Percentiles rank a stretch among this genome's conserved stretches.
These are phyloP conservation scores for Mizuhopecten yessoensis DNA, from an alignment of 1,140 invertebrate genomes.

Conservation along the genomic window DNA sequence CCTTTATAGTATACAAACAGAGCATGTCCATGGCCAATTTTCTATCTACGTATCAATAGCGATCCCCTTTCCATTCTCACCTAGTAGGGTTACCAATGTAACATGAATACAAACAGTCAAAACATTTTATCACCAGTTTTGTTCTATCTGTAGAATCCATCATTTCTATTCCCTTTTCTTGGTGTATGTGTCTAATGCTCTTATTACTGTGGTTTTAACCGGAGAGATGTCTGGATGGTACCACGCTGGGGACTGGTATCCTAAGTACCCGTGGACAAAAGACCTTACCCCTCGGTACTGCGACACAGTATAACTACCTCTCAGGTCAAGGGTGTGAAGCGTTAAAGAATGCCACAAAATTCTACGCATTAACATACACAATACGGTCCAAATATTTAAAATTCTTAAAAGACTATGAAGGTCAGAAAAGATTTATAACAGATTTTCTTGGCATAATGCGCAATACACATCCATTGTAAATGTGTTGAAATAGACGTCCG, in stretches of 20 bases:
- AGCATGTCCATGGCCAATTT: not conserved
- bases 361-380: not conserved
- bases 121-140: not conserved
- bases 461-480: not conserved
- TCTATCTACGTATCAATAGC: not conserved
- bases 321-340: not conserved
- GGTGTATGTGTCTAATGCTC: not conserved
- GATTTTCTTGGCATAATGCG: not conserved
- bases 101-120: constrained; percentile 7
- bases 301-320: not conserved
- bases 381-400: not conserved
- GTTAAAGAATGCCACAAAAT: not conserved
- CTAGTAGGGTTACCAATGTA: not conserved
- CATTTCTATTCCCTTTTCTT: too few species aligned
- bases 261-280: not conserved
- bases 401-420: not conserved
- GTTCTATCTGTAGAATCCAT: not conserved
- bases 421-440: not conserved
- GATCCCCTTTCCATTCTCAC: constrained; percentile 23
- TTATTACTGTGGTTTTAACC: not conserved
- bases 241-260: not conserved
- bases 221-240: not conserved
- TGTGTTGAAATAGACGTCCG: not conserved
- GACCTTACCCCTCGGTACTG: not conserved
- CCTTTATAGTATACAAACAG: not conserved